Evolutionary conservation across 2,113 vertebrate genomes (phyloP).

Genomic region (Lamprotornis superbus): DNA sequence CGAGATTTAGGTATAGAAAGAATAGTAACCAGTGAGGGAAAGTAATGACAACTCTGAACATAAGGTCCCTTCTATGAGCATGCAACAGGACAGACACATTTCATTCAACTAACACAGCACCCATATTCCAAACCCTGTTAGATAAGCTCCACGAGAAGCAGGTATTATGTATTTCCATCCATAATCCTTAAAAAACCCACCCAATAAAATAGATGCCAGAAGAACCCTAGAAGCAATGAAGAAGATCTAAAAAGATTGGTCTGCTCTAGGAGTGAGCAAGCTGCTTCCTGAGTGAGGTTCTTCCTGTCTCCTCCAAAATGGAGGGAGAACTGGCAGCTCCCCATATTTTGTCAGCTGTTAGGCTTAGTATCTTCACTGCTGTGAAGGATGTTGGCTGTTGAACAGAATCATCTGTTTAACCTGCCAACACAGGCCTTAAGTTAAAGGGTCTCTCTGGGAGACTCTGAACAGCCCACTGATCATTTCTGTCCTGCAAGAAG

Average conservation of each 20-base stretch:
- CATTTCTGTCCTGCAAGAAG: background rate
- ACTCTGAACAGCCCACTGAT: background rate
- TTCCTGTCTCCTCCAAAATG: background rate
- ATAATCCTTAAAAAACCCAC: background rate
- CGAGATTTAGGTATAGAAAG: background rate
- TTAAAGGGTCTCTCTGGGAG: background rate
- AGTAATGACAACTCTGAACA: background rate
- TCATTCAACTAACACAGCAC: background rate
- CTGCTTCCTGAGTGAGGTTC: background rate
- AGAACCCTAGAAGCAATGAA: background rate
- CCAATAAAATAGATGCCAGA: background rate
- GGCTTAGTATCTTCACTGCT: background rate
- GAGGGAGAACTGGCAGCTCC: background rate
- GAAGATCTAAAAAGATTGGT: background rate
- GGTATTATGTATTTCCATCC: background rate
- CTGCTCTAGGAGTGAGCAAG: background rate
- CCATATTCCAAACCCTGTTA: background rate
- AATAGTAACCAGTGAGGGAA: background rate
- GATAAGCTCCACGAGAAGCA: background rate
- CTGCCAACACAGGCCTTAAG: background rate
- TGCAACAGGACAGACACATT: background rate
- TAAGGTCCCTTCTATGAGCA: background rate
- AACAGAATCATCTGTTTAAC: background rate
- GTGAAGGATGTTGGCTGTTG: background rate
- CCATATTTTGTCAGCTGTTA: background rate